Percentiles rank a stretch among this genome's conserved stretches.
phyloP scores from a whole-genome alignment of 1,140 invertebrate genomes.

The Cephus cinctus region DNA sequence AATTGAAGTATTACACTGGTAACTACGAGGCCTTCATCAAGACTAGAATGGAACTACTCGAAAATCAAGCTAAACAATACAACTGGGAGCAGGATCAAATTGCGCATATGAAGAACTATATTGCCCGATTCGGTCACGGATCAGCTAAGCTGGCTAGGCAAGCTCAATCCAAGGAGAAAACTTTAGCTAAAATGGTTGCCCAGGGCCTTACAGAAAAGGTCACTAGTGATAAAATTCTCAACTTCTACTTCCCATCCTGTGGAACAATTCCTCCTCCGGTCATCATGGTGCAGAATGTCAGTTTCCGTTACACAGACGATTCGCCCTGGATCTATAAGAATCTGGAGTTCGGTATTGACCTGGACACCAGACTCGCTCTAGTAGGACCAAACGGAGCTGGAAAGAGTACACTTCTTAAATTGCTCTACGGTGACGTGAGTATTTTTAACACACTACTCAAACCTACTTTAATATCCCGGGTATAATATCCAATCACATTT shows the following conservation, averaged over 20 bases:
- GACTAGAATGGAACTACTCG: slow-evolving; percentile 83
- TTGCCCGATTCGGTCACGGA: slow-evolving; percentile 98
- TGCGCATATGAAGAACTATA: slow-evolving; percentile 99
- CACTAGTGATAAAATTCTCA: slow-evolving; percentile 82
- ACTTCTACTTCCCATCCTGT: slow-evolving; percentile 96
- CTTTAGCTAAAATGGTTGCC: slow-evolving; percentile 98
- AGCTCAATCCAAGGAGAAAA: slow-evolving; percentile 99
- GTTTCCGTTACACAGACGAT: slow-evolving; percentile 88
- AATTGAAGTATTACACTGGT: slow-evolving; percentile 92
- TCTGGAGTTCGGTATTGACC: slow-evolving; percentile 98
- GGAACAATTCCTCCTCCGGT: slow-evolving; percentile 97
- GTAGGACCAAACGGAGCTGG: slow-evolving; percentile 99
- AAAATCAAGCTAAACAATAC: slow-evolving; percentile 99
- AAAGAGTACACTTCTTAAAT: slow-evolving; percentile 95
- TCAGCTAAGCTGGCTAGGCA: slow-evolving; percentile 97
- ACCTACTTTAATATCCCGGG: too few relatives aligned
- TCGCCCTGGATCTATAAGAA: slow-evolving; percentile 95
- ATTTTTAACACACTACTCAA: too few relatives aligned
- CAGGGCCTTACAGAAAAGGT: slow-evolving; percentile 96
- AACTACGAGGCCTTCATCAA: slow-evolving; percentile 95
- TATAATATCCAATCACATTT: too few relatives aligned
- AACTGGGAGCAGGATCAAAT: slow-evolving; percentile 99
- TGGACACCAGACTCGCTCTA: slow-evolving; percentile 95
- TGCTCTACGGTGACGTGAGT: slow-evolving; percentile 90
- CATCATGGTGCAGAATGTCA: slow-evolving; percentile 98